A percentile compares a stretch with the other conserved stretches of the same genome.
These are phyloP conservation scores for Oreonectes daqikongensis DNA, from an alignment of 2,797 vertebrate species.

Conservation along the genomic window DNA sequence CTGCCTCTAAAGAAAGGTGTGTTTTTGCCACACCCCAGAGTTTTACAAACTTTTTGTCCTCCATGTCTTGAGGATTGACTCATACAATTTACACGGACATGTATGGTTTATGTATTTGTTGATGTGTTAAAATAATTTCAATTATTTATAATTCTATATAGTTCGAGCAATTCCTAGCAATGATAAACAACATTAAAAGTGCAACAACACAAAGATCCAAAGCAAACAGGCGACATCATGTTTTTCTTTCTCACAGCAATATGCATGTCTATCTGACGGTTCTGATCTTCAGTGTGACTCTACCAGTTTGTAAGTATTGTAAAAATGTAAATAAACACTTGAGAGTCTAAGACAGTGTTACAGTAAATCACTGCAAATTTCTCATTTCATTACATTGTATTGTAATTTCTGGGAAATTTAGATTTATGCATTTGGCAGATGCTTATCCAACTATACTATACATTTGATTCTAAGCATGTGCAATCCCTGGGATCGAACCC, in stretches of 20 bases:
- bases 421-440: too few relatives aligned
- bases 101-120: neutral
- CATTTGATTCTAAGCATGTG: too few relatives aligned
- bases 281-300: neutral
- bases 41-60: neutral
- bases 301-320: slow-evolving; percentile 2
- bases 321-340: too few relatives aligned
- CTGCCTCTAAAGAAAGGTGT: neutral
- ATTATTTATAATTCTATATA: neutral
- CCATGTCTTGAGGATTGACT: neutral
- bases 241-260: neutral
- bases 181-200: neutral
- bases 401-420: neutral
- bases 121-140: neutral
- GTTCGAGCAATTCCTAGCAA: neutral
- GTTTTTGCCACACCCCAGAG: neutral
- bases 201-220: too few relatives aligned
- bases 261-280: neutral
- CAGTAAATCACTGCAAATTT: too few relatives aligned
- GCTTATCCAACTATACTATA: too few relatives aligned
- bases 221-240: too few relatives aligned
- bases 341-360: too few relatives aligned
- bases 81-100: neutral
- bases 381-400: neutral
- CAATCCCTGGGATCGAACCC: too few relatives aligned